A percentile compares a stretch with the other conserved stretches of the same genome.
phyloP scores from a whole-genome alignment of 2,113 vertebrate genomes.

The Anguilla japonica region DNA sequence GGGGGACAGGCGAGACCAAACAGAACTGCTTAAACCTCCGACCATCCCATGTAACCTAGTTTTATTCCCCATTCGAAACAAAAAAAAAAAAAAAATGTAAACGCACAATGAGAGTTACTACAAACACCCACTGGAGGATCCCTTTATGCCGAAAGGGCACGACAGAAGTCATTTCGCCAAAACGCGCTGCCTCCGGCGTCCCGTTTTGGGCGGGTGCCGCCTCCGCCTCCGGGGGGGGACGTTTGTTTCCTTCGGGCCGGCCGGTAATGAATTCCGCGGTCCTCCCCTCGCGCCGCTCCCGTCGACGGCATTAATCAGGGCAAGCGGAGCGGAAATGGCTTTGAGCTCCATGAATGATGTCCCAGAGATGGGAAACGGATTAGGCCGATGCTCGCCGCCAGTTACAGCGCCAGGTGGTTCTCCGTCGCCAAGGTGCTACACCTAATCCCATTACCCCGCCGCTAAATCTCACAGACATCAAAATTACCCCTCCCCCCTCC shows the following conservation, averaged over 20 bases:
- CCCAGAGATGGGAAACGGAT: slow-evolving; percentile 82
- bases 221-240: background rate
- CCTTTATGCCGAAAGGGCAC: background rate
- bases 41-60: background rate
- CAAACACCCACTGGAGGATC: background rate
- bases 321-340: slow-evolving; percentile 59
- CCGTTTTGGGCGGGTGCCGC: background rate
- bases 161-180: background rate
- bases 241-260: background rate
- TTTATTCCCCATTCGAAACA: background rate
- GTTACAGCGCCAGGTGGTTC: slow-evolving; percentile 83
- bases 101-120: background rate
- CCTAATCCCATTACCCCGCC: slow-evolving; percentile 84
- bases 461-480: slow-evolving; percentile 11
- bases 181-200: background rate
- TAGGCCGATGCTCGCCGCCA: slow-evolving; percentile 75
- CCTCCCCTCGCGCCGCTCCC: background rate
- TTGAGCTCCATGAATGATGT: slow-evolving; percentile 78
- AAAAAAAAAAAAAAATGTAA: background rate
- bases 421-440: slow-evolving; percentile 81
- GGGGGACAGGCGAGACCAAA: background rate
- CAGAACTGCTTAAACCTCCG: background rate
- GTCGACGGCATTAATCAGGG: slow-evolving; percentile 82
- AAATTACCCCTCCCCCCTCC: background rate
- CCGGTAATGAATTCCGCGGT: background rate